Conservation (phyloP, 2,888 invertebrate genomes). For the Branchipolynoe longqiensis region DNA sequence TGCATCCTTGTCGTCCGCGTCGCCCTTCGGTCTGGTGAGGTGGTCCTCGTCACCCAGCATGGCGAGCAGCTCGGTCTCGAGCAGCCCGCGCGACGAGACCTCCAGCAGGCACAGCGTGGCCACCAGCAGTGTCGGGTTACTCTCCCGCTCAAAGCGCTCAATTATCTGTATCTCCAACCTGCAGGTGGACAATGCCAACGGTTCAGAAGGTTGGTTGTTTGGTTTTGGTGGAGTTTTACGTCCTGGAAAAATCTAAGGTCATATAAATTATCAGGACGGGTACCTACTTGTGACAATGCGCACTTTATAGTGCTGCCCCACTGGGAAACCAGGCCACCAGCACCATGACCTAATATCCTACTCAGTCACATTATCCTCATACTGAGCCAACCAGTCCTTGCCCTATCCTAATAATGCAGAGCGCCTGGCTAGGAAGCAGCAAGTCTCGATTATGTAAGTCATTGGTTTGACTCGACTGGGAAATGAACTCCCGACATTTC, state of each 20-base stretch:
- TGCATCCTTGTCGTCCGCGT: slow-evolving; percentile 19
- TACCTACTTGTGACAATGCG: neutral
- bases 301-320: too few relatives aligned
- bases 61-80: slow-evolving; percentile 77
- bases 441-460: too few relatives aligned
- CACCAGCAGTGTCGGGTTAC: slow-evolving; percentile 75
- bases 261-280: neutral
- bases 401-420: too few relatives aligned
- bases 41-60: slow-evolving; percentile 76
- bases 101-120: slow-evolving; percentile 80
- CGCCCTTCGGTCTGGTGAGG: slow-evolving; percentile 70
- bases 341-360: too few relatives aligned
- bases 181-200: slow-evolving; percentile 52
- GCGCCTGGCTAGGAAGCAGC: too few relatives aligned
- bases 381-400: too few relatives aligned
- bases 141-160: slow-evolving; percentile 75
- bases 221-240: neutral
- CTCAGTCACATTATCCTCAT: too few relatives aligned
- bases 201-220: neutral
- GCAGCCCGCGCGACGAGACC: slow-evolving; percentile 78
- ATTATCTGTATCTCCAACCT: slow-evolving; percentile 77
- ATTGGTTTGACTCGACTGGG: too few relatives aligned
- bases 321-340: too few relatives aligned
- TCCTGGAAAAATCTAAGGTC: neutral
- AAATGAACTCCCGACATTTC: too few relatives aligned